These are phyloP conservation scores for Myathropa florea DNA, from an alignment of 2,888 invertebrate genomes.

Conservation along the genomic window DNA sequence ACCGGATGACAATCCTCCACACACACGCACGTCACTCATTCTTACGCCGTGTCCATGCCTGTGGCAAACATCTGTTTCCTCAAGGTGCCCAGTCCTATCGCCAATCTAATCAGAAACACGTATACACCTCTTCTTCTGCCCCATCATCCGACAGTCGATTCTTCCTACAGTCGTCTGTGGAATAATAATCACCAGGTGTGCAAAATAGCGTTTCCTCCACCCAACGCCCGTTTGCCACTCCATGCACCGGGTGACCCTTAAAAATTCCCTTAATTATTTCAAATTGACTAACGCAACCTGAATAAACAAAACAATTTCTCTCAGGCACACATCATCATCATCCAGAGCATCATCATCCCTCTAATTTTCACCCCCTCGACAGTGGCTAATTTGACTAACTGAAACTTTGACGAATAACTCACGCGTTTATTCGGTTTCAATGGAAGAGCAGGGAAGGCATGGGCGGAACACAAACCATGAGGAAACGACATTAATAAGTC, in stretches of 20 bases:
- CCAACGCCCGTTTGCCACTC: not conserved
- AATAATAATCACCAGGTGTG: constrained; percentile 50
- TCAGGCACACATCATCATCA: constrained; percentile 28
- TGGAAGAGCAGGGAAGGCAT: constrained; percentile 2
- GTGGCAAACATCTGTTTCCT: constrained; percentile 21
- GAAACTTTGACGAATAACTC: constrained; percentile 31
- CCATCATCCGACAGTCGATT: not conserved
- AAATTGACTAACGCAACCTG: constrained; percentile 34
- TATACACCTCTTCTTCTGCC: not conserved
- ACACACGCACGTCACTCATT: not conserved
- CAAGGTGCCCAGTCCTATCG: constrained; percentile 2
- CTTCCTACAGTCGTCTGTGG: constrained; percentile 8
- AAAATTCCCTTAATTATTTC: constrained; percentile 32
- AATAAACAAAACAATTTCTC: constrained; percentile 52
- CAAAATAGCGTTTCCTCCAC: constrained; percentile 1
- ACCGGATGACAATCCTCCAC: not conserved
- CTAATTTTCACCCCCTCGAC: not conserved
- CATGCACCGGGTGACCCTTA: not conserved
- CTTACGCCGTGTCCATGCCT: constrained; percentile 1
- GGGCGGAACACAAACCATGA: constrained; percentile 5
- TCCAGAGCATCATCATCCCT: constrained; percentile 27
- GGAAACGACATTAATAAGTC: constrained; percentile 58
- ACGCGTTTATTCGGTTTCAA: constrained; percentile 7
- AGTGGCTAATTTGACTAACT: constrained; percentile 24
- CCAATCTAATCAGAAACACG: constrained; percentile 35